Percentiles rank a stretch among this genome's conserved stretches.
Evolutionary conservation across 1,140 invertebrate genomes (phyloP).

Genomic region (Pteromalus puparum): DNA sequence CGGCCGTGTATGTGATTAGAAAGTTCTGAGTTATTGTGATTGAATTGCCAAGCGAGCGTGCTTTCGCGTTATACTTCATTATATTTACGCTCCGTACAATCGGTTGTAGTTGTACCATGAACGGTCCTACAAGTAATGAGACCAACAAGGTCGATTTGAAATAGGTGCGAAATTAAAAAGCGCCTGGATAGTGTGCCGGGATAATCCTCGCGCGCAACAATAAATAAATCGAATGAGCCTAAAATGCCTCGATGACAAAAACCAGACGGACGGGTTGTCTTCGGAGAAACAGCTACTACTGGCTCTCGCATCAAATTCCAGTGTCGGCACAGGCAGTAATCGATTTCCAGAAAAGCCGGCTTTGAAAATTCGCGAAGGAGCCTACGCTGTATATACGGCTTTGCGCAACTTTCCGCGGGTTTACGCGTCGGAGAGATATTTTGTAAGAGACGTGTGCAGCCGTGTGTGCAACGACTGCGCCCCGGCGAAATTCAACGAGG

Average conservation of each 20-base stretch:
- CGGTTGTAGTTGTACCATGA: too few relatives aligned
- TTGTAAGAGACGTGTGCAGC: background rate
- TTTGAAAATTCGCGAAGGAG: background rate
- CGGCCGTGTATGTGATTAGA: conserved; percentile 33
- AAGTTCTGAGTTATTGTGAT: background rate
- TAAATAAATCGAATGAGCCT: background rate
- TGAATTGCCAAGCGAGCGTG: background rate
- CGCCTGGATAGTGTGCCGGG: too few relatives aligned
- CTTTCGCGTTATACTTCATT: background rate
- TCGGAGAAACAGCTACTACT: background rate
- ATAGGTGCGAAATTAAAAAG: too few relatives aligned
- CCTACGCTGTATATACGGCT: background rate
- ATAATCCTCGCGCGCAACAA: too few relatives aligned
- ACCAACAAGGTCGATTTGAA: too few relatives aligned
- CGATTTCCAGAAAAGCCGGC: background rate
- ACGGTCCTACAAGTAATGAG: too few relatives aligned
- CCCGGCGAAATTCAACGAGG: too few relatives aligned
- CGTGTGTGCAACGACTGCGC: background rate
- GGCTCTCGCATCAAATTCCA: background rate
- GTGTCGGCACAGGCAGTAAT: background rate
- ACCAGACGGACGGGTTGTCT: background rate
- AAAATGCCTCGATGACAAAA: background rate
- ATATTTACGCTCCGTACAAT: too few relatives aligned
- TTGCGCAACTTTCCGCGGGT: background rate
- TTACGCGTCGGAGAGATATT: background rate